These are phyloP conservation scores for Sylvia atricapilla DNA, from an alignment of 2,113 vertebrate genomes.

Conservation along the genomic window DNA sequence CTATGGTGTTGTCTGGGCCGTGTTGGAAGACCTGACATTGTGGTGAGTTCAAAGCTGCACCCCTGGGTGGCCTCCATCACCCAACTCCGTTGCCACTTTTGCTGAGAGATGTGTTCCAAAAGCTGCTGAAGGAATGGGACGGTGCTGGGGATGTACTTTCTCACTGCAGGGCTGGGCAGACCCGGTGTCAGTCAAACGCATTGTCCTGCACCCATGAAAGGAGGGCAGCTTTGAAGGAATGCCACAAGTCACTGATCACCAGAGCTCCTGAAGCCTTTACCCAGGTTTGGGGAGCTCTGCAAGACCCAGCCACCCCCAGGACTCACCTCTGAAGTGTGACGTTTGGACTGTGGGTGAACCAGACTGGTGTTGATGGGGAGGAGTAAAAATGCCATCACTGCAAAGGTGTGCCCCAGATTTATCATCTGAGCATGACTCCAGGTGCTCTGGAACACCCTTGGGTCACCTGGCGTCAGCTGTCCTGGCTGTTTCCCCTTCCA, in stretches of 20 bases:
- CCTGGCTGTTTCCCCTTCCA: background rate
- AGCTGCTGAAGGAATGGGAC: background rate
- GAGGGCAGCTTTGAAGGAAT: background rate
- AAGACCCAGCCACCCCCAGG: background rate
- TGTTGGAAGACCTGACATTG: background rate
- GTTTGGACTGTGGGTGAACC: background rate
- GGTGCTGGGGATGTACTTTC: rapidly evolving
- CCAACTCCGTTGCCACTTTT: rapidly evolving
- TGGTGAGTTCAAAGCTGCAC: background rate
- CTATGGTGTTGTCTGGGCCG: background rate
- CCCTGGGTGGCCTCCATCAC: background rate
- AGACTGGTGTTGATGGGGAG: background rate
- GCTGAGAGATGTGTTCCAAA: background rate
- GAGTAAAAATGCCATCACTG: background rate
- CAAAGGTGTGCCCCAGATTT: background rate
- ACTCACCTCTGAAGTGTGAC: background rate
- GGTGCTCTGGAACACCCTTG: background rate
- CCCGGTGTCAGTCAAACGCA: background rate
- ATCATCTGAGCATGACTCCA: background rate
- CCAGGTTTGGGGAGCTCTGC: background rate
- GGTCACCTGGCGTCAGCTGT: background rate
- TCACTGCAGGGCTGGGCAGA: background rate
- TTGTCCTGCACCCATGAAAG: background rate
- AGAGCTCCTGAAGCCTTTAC: background rate
- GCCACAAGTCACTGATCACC: background rate